Evolutionary conservation across 2,888 invertebrate genomes (phyloP).

Genomic region (Brachycybe producta): DNA sequence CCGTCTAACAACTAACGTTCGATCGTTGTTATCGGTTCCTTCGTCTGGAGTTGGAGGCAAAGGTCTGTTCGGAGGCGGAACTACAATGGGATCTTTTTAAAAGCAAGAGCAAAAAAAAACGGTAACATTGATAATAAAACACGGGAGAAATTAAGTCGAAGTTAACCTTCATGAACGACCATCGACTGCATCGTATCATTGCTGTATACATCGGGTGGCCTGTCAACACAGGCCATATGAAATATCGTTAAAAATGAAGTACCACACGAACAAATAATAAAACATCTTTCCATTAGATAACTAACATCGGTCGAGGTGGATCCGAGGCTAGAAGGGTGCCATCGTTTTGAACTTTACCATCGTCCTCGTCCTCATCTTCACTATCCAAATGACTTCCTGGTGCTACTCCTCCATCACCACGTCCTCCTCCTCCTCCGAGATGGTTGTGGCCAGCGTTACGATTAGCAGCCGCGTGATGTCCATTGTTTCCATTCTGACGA

Average conservation of each 20-base stretch:
- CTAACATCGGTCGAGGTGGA: constrained; percentile 82
- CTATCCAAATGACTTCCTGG: constrained; percentile 26
- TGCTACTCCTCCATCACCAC: constrained; percentile 24
- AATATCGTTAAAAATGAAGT: not conserved
- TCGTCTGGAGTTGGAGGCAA: constrained; percentile 21
- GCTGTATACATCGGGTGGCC: constrained; percentile 30
- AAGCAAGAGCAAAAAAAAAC: not conserved
- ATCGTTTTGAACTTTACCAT: constrained; percentile 64
- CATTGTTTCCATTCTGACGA: constrained; percentile 17
- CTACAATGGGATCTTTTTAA: constrained; percentile 8
- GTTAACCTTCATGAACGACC: constrained; percentile 33
- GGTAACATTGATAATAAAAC: not conserved
- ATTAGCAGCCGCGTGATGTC: constrained; percentile 12
- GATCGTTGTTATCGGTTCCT: constrained; percentile 16
- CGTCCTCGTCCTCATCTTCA: constrained; percentile 27
- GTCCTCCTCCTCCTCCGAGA: constrained; percentile 49
- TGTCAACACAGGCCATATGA: constrained; percentile 22
- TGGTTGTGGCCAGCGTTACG: constrained; percentile 41
- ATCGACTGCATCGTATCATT: constrained; percentile 32
- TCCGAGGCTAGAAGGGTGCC: constrained; percentile 91
- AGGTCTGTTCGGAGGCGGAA: constrained; percentile 19
- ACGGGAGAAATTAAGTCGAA: constrained; percentile 15
- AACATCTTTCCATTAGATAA: constrained; percentile 20
- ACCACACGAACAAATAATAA: no score
- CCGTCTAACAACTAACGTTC: constrained; percentile 20